phyloP scores from a whole-genome alignment of 2,797 vertebrate species.

The Danio jaintianensis region DNA sequence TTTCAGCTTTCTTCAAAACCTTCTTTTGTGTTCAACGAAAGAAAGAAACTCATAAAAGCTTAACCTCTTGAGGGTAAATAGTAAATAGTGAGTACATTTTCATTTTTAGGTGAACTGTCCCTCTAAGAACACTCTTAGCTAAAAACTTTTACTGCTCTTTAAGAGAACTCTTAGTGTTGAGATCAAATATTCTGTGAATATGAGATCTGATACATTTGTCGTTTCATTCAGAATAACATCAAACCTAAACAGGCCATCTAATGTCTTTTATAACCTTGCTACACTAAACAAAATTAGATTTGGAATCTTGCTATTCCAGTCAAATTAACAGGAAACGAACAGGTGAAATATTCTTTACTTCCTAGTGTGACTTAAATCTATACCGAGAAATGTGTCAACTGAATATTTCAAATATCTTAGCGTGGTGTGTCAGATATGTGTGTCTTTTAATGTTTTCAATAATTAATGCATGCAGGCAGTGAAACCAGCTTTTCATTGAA shows the following conservation, averaged over 20 bases:
- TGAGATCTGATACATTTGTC: background rate
- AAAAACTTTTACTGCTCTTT: too few relatives aligned
- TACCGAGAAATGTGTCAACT: background rate
- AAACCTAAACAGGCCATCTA: background rate
- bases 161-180: too few relatives aligned
- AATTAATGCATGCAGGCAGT: background rate
- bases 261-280: slow-evolving; percentile 59
- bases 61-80: too few relatives aligned
- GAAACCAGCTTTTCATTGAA: background rate
- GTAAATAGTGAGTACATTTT: too few relatives aligned
- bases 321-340: slow-evolving; percentile 19
- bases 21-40: too few relatives aligned
- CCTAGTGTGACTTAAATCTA: background rate
- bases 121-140: too few relatives aligned
- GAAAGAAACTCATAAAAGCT: too few relatives aligned
- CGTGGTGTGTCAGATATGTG: background rate
- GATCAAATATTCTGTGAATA: too few relatives aligned
- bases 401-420: background rate
- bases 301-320: slow-evolving; percentile 61
- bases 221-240: background rate
- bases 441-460: background rate
- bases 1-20: too few relatives aligned
- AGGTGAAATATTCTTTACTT: background rate
- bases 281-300: slow-evolving; percentile 53
- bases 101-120: too few relatives aligned